phyloP scores from a whole-genome alignment of 2,888 invertebrate species.

The Elmis aenea region DNA sequence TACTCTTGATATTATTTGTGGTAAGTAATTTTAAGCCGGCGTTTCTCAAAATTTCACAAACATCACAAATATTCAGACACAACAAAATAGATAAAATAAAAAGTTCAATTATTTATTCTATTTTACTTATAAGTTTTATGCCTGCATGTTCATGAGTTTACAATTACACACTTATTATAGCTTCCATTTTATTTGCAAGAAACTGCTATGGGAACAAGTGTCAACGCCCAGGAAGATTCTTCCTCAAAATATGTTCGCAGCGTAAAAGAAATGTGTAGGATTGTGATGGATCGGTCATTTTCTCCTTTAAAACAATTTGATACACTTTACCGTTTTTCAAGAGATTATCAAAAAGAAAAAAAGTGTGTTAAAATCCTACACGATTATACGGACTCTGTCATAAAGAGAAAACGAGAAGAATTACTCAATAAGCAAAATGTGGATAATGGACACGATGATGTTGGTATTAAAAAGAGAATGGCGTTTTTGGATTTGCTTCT shows the following conservation, averaged over 20 bases:
- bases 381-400: slow-evolving; percentile 53
- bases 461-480: slow-evolving; percentile 56
- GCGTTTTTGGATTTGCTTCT: slow-evolving; percentile 65
- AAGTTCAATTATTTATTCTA: too few relatives aligned
- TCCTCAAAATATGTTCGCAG: slow-evolving; percentile 68
- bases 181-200: too few relatives aligned
- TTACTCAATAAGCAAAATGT: slow-evolving; percentile 22
- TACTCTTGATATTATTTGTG: slow-evolving; percentile 29
- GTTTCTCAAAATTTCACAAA: slow-evolving; percentile 11
- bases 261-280: slow-evolving; percentile 52
- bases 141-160: too few relatives aligned
- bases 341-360: slow-evolving; percentile 55
- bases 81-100: too few relatives aligned
- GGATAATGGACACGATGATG: slow-evolving; percentile 22
- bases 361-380: slow-evolving; percentile 48
- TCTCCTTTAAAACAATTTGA: slow-evolving; percentile 43
- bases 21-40: slow-evolving; percentile 13
- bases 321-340: slow-evolving; percentile 51
- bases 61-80: too few relatives aligned
- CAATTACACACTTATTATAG: too few relatives aligned
- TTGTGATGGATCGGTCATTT: slow-evolving; percentile 30
- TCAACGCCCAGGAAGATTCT: slow-evolving; percentile 64
- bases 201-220: slow-evolving; percentile 76
- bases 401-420: slow-evolving; percentile 46
- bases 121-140: too few relatives aligned